Percentiles rank a stretch among this genome's conserved stretches.
Evolutionary conservation across 1,140 invertebrate species (phyloP).

Genomic region (Halyomorpha halys): DNA sequence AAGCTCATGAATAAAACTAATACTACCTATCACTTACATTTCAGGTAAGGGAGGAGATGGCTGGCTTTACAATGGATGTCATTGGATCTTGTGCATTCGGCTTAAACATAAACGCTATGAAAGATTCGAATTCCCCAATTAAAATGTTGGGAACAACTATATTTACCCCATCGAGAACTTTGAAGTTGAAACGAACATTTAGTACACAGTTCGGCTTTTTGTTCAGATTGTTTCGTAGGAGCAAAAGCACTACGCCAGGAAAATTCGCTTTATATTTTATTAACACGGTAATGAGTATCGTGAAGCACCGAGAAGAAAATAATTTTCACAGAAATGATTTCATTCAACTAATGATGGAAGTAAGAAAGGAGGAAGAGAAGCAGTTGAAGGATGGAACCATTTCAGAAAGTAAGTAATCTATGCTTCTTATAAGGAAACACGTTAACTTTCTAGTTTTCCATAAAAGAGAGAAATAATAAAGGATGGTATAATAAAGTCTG

Average conservation of each 20-base stretch:
- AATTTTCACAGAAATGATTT: conserved; percentile 41
- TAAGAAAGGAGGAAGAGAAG: conserved; percentile 35
- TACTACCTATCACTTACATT: too few species aligned
- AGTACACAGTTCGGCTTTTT: not conserved
- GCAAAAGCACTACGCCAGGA: not conserved
- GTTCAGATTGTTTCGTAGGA: not conserved
- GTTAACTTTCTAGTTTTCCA: too few species aligned
- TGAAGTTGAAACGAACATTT: not conserved
- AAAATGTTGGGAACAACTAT: not conserved
- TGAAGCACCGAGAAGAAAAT: conserved; percentile 39
- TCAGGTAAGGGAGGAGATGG: conserved; percentile 2
- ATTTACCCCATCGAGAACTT: not conserved
- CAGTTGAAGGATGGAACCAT: not conserved
- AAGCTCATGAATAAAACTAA: too few species aligned
- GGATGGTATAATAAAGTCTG: too few species aligned
- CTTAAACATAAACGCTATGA: conserved; percentile 41
- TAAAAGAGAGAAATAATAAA: too few species aligned
- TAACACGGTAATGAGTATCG: conserved; percentile 36
- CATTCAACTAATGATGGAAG: too few species aligned
- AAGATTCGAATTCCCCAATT: conserved; percentile 33
- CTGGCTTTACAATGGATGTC: too few species aligned
- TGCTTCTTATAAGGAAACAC: not conserved
- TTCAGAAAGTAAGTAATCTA: not conserved
- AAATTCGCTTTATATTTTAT: conserved; percentile 39
- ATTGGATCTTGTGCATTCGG: conserved; percentile 40